Evolutionary conservation across 2,113 vertebrate genomes (phyloP).

Genomic region (Scomber colias): DNA sequence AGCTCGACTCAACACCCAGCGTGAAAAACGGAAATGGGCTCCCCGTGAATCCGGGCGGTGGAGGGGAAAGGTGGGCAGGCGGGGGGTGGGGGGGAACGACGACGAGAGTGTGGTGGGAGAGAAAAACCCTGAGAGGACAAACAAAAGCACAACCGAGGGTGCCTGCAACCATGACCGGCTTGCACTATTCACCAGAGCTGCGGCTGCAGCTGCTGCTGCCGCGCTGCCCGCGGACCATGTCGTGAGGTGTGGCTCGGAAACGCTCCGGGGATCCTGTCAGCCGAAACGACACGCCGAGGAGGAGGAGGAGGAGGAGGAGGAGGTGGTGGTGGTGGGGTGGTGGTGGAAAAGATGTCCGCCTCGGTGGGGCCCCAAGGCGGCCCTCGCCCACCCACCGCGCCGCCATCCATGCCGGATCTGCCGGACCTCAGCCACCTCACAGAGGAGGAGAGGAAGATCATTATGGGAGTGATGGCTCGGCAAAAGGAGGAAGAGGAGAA

Average conservation of each 20-base stretch:
- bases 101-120: constrained; percentile 65
- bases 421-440: constrained; percentile 99
- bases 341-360: constrained; percentile 90
- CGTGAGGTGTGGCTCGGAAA: constrained; percentile 86
- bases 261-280: constrained; percentile 80
- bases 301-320: constrained; percentile 51
- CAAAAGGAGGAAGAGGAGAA: constrained; percentile 98
- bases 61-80: constrained; percentile 78
- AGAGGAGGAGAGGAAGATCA: constrained; percentile 97
- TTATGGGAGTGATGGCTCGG: constrained; percentile 98
- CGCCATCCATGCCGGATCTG: constrained; percentile 93
- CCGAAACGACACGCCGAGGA: constrained; percentile 85
- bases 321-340: constrained; percentile 64
- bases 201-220: constrained; percentile 81
- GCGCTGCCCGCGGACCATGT: constrained; percentile 83
- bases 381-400: constrained; percentile 94
- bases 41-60: constrained; percentile 80
- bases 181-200: constrained; percentile 81
- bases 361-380: constrained; percentile 94
- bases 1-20: constrained; percentile 65
- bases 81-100: constrained; percentile 75
- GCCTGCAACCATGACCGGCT: constrained; percentile 89
- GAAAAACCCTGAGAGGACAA: constrained; percentile 69
- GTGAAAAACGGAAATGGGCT: constrained; percentile 86
- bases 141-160: constrained; percentile 84